Conservation (phyloP, 2,888 invertebrate species). For the Biston stratarius region DNA sequence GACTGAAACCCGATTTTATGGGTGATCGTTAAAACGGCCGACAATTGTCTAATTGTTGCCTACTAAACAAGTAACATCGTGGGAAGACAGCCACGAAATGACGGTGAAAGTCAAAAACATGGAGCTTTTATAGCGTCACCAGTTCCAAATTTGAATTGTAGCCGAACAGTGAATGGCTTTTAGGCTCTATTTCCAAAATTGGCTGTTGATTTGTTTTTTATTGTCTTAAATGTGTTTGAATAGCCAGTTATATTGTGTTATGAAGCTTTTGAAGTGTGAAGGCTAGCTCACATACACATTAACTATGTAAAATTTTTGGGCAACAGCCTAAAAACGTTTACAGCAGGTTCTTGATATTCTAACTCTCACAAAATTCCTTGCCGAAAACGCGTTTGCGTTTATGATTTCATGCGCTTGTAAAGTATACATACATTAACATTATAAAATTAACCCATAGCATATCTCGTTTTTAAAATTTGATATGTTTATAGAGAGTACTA, state of each 20-base stretch:
- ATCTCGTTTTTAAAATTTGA: too few relatives aligned
- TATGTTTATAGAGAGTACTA: too few relatives aligned
- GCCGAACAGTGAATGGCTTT: slow-evolving; percentile 79
- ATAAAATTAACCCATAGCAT: too few relatives aligned
- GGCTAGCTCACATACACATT: not conserved
- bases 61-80: slow-evolving; percentile 79
- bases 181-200: slow-evolving; percentile 67
- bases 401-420: too few relatives aligned
- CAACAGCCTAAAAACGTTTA: too few relatives aligned
- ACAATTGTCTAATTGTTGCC: slow-evolving; percentile 86
- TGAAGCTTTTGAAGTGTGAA: slow-evolving; percentile 18
- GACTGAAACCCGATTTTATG: slow-evolving; percentile 83
- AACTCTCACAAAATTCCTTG: too few relatives aligned
- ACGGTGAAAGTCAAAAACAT: slow-evolving; percentile 78
- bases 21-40: slow-evolving; percentile 83
- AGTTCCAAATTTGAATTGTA: slow-evolving; percentile 67
- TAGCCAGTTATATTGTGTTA: slow-evolving; percentile 30
- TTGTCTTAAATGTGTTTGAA: slow-evolving; percentile 49
- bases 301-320: too few relatives aligned
- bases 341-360: too few relatives aligned
- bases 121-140: slow-evolving; percentile 66
- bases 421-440: too few relatives aligned
- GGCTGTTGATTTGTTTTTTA: slow-evolving; percentile 71
- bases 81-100: slow-evolving; percentile 77
- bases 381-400: too few relatives aligned